A percentile compares a stretch with the other conserved stretches of the same genome.
These are phyloP conservation scores for Pavo muticus DNA, from an alignment of 2,113 vertebrate species.

Conservation along the genomic window DNA sequence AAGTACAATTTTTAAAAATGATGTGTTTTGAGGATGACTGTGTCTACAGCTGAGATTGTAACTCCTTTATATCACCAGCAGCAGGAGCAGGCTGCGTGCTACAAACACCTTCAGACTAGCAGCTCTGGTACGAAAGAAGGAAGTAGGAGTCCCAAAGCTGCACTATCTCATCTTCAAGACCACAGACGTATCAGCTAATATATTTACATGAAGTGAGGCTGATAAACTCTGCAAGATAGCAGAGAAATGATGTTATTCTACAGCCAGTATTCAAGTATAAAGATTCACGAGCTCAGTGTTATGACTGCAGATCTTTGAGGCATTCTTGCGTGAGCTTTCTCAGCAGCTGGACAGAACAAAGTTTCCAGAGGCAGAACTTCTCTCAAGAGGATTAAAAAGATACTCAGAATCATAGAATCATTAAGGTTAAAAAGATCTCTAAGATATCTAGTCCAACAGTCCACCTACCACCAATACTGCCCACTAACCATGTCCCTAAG, in stretches of 20 bases:
- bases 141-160: not conserved
- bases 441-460: no score
- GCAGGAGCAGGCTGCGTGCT: not conserved
- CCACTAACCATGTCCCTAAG: no score
- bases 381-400: not conserved
- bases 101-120: not conserved
- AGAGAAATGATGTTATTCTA: not conserved
- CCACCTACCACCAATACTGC: no score
- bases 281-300: not conserved
- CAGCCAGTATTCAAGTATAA: not conserved
- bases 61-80: not conserved
- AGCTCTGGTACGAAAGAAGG: not conserved
- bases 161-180: not conserved
- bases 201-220: not conserved
- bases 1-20: not conserved
- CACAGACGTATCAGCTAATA: not conserved
- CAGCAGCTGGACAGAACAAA: not conserved
- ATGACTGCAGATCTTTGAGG: not conserved
- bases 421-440: no score
- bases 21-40: not conserved
- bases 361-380: not conserved
- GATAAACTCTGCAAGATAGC: not conserved
- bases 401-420: no score
- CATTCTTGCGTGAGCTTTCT: not conserved
- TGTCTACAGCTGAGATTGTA: not conserved